Evolutionary conservation across 1,140 invertebrate genomes (phyloP).

Genomic region (Artemia franciscana): DNA sequence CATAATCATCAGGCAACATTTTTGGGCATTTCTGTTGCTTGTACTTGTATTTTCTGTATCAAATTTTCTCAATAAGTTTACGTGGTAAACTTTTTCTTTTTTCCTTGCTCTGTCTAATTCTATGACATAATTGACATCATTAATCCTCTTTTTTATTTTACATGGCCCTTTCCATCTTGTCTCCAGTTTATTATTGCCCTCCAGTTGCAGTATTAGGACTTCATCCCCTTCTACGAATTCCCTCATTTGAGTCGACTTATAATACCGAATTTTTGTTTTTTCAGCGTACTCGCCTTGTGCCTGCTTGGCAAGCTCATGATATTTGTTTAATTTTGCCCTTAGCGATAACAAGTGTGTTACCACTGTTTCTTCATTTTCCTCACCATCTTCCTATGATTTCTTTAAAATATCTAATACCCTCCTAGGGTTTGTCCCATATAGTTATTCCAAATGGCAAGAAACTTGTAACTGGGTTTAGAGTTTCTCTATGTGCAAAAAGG

Average conservation of each 20-base stretch:
- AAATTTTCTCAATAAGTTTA: too few relatives aligned
- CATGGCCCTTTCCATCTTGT: background rate
- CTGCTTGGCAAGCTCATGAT: background rate
- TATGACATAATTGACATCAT: too few relatives aligned
- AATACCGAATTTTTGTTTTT: background rate
- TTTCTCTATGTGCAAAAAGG: conserved; percentile 6
- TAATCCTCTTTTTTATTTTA: too few relatives aligned
- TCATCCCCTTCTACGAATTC: background rate
- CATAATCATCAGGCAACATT: too few relatives aligned
- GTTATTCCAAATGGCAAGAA: background rate
- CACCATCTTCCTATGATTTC: too few relatives aligned
- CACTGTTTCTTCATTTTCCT: background rate
- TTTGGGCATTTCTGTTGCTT: too few relatives aligned
- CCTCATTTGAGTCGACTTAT: too few relatives aligned
- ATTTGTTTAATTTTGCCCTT: background rate
- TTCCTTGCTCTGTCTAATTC: too few relatives aligned
- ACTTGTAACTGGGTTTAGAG: background rate
- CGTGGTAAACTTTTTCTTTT: too few relatives aligned
- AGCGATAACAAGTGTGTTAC: background rate
- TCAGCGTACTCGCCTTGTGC: background rate
- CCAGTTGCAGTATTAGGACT: background rate
- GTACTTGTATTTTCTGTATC: too few relatives aligned
- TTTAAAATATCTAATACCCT: background rate
- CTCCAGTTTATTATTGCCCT: background rate
- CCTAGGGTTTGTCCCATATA: background rate